These are phyloP conservation scores for Syrphus vitripennis DNA, from an alignment of 2,888 invertebrate species.

Conservation along the genomic window DNA sequence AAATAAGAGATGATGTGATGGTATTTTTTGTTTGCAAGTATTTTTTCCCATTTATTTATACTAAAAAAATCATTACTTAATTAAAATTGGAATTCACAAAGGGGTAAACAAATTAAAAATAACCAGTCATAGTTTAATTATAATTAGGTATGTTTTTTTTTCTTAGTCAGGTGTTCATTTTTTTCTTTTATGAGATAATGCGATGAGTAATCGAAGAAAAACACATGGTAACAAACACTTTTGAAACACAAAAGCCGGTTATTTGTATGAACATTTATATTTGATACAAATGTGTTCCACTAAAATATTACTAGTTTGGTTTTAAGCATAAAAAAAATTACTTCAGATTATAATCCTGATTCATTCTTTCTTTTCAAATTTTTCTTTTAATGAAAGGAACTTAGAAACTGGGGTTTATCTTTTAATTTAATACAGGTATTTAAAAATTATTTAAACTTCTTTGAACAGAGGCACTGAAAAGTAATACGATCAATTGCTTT, in stretches of 20 bases:
- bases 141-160: not conserved
- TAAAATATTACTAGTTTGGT: not conserved
- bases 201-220: not conserved
- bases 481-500: too few species aligned
- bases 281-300: not conserved
- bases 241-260: not conserved
- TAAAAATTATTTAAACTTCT: too few species aligned
- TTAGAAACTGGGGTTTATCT: not conserved
- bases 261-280: not conserved
- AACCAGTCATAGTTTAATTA: not conserved
- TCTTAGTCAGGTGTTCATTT: not conserved
- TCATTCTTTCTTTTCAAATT: not conserved
- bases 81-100: not conserved
- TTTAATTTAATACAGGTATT: too few species aligned
- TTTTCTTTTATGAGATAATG: not conserved
- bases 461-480: too few species aligned
- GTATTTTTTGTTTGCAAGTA: not conserved
- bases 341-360: too few species aligned
- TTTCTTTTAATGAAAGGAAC: not conserved
- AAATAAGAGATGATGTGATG: not conserved
- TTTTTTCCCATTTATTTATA: not conserved
- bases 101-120: not conserved
- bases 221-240: not conserved
- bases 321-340: not conserved
- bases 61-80: not conserved